phyloP scores from a whole-genome alignment of 37 sponge, comb jelly and placozoan genomes.

The Tethya wilhelma region DNA sequence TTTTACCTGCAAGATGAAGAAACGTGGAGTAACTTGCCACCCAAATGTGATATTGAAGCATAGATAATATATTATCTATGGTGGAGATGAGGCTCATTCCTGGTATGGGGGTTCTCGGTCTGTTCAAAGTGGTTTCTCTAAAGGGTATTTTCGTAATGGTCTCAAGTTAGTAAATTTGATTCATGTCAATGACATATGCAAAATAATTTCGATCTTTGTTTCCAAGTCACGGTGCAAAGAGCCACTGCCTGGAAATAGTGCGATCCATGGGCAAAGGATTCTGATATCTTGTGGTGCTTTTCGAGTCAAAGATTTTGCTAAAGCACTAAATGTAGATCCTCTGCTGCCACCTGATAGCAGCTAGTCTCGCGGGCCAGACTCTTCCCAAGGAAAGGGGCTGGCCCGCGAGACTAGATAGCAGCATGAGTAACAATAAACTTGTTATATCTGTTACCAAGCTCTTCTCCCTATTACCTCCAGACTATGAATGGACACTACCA shows the following conservation, averaged over 20 bases:
- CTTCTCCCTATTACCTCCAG: background rate
- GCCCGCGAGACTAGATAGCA: background rate
- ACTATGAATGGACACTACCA: slow-evolving; percentile 13
- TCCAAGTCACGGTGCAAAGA: background rate
- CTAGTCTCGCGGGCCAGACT: too few species aligned
- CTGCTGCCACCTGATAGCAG: too few species aligned
- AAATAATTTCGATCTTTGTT: background rate
- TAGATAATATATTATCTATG: too few species aligned
- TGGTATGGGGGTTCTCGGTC: too few species aligned
- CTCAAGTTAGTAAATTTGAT: slow-evolving; percentile 8
- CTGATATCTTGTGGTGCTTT: slow-evolving; percentile 17
- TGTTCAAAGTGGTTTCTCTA: too few species aligned
- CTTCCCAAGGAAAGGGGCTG: too few species aligned
- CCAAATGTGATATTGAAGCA: slow-evolving; percentile 7
- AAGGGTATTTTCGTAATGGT: slow-evolving; percentile 12
- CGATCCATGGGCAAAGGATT: slow-evolving; percentile 15
- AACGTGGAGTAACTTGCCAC: slow-evolving; percentile 9
- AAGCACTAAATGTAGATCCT: slow-evolving; percentile 1
- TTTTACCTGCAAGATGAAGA: slow-evolving; percentile 12
- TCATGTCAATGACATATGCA: slow-evolving; percentile 16
- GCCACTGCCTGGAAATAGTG: background rate
- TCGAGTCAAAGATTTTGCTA: background rate
- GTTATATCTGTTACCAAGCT: slow-evolving; percentile 14
- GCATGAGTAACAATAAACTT: background rate
- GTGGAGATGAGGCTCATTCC: too few species aligned